Evolutionary conservation across 2,113 vertebrate genomes (phyloP).

Genomic region (Lethenteron camtschaticum): DNA sequence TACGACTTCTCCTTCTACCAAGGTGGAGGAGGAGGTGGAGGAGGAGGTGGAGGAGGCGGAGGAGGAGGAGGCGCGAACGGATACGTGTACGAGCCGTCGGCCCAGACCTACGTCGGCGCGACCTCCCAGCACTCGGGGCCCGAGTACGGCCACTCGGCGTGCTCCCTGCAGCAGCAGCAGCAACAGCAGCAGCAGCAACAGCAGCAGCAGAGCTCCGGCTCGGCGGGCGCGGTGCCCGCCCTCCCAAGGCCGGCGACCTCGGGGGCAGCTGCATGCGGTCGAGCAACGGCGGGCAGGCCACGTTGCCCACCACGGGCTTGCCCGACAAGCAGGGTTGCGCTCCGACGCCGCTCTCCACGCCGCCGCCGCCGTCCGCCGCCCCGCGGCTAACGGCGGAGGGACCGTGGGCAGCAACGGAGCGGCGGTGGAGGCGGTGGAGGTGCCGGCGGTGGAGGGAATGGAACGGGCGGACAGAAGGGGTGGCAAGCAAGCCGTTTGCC

Average conservation of each 20-base stretch:
- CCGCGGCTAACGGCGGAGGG: too few relatives aligned
- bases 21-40: too few relatives aligned
- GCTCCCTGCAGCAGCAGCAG: conserved; percentile 55
- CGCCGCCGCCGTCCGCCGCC: conserved; percentile 19
- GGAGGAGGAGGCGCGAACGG: conserved; percentile 56
- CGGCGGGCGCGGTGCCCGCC: conserved; percentile 17
- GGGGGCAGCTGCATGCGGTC: conserved; percentile 80
- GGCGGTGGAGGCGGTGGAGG: too few relatives aligned
- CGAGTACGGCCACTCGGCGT: conserved; percentile 67
- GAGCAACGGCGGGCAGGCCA: conserved; percentile 29
- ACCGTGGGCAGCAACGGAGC: too few relatives aligned
- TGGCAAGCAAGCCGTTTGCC: neutral
- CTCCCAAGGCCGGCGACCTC: conserved; percentile 53
- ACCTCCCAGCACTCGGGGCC: conserved; percentile 58
- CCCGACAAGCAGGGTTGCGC: conserved; percentile 43
- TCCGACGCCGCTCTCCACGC: conserved; percentile 31
- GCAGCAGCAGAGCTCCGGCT: too few relatives aligned
- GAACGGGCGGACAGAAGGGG: too few relatives aligned
- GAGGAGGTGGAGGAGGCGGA: too few relatives aligned
- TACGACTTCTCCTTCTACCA: conserved; percentile 49
- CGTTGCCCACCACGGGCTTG: conserved; percentile 38
- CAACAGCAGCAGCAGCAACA: conserved; percentile 19
- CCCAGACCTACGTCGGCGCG: conserved; percentile 53
- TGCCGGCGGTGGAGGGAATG: too few relatives aligned
- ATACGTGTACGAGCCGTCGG: conserved; percentile 72